These are phyloP conservation scores for Lagodon rhomboides DNA, from an alignment of 2,797 vertebrate genomes.

Conservation along the genomic window DNA sequence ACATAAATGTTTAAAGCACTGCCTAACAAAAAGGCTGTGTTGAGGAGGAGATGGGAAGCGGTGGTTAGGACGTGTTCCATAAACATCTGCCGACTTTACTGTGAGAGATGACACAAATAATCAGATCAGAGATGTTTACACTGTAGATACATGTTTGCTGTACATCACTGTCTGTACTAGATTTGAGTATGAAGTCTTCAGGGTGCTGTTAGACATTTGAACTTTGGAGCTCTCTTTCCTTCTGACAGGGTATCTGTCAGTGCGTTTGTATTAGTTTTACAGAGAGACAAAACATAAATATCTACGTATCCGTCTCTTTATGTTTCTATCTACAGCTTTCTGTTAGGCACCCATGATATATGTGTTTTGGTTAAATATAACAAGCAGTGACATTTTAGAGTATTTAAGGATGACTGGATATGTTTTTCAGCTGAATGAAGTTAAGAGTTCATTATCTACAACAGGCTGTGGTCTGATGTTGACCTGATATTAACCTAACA, in stretches of 20 bases:
- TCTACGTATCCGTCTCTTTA: neutral
- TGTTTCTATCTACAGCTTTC: neutral
- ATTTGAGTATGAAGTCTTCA: neutral
- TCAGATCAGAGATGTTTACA: neutral
- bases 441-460: no score
- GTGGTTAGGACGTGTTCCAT: conserved; percentile 33
- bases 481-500: no score
- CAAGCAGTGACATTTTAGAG: conserved; percentile 3
- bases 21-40: conserved; percentile 42
- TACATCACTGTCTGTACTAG: neutral
- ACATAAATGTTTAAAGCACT: conserved; percentile 61
- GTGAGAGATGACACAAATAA: conserved; percentile 1
- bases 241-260: neutral
- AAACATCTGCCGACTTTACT: conserved; percentile 27
- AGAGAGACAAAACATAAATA: neutral
- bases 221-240: neutral
- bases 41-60: conserved; percentile 25
- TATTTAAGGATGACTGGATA: no score
- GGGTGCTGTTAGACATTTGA: neutral
- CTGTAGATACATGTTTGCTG: neutral
- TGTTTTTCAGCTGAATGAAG: no score
- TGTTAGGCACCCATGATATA: neutral
- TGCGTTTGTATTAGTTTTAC: neutral
- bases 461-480: no score
- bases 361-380: conserved; percentile 3